Conservation (phyloP, 2,888 invertebrate genomes). For the Spilarctia lutea region DNA sequence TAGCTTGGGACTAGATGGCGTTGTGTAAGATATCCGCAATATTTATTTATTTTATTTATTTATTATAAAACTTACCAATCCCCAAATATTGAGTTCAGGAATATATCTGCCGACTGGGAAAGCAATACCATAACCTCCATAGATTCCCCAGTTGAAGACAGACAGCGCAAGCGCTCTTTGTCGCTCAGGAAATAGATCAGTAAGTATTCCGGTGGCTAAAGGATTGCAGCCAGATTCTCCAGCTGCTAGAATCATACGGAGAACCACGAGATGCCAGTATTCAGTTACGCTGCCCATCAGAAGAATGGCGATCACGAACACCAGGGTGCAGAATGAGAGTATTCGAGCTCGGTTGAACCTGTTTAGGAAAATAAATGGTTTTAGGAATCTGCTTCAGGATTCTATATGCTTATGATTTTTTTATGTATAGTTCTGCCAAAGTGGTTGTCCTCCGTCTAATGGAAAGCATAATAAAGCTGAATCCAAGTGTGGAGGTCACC, state of each 20-base stretch:
- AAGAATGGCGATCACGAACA: slow-evolving; percentile 94
- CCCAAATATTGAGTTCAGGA: slow-evolving; percentile 91
- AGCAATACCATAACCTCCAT: slow-evolving; percentile 96
- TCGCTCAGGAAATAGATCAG: slow-evolving; percentile 92
- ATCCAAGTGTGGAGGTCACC: too few species aligned
- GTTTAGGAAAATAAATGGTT: slow-evolving; percentile 24
- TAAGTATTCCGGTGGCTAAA: slow-evolving; percentile 93
- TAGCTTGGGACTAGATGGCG: too few species aligned
- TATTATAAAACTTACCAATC: slow-evolving; percentile 87
- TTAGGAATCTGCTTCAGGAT: too few species aligned
- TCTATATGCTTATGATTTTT: too few species aligned
- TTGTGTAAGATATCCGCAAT: too few species aligned
- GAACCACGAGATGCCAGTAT: slow-evolving; percentile 96
- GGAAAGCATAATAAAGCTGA: too few species aligned
- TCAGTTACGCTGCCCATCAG: slow-evolving; percentile 94
- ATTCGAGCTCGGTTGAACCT: slow-evolving; percentile 91
- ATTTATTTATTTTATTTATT: too few species aligned
- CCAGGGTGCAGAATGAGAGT: slow-evolving; percentile 91
- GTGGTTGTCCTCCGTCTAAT: too few species aligned
- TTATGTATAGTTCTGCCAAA: too few species aligned
- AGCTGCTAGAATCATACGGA: slow-evolving; percentile 95
- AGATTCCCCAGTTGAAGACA: slow-evolving; percentile 98
- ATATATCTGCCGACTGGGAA: slow-evolving; percentile 96
- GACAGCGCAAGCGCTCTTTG: slow-evolving; percentile 96
- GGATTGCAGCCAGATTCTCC: slow-evolving; percentile 97